Percentiles rank a stretch among this genome's conserved stretches.
Conservation (phyloP, 2,113 vertebrate genomes). For the Neodontobutis hainanensis region DNA sequence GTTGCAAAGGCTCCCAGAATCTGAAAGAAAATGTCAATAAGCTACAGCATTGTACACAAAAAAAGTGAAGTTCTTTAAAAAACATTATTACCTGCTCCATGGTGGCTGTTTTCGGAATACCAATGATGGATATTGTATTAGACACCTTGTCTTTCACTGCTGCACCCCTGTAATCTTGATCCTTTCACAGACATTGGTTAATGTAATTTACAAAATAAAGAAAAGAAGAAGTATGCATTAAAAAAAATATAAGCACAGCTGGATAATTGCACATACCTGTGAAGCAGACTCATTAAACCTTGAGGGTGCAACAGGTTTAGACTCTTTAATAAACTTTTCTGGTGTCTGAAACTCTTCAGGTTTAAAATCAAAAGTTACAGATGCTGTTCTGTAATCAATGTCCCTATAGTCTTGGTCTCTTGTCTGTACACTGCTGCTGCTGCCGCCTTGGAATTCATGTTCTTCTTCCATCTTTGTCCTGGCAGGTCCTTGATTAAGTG, state of each 20-base stretch:
- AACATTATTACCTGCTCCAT: conserved; percentile 88
- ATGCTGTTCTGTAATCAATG: conserved; percentile 89
- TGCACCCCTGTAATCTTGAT: conserved; percentile 94
- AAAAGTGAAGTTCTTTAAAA: not conserved
- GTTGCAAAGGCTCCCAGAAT: conserved; percentile 80
- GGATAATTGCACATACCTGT: conserved; percentile 63
- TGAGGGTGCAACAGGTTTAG: conserved; percentile 58
- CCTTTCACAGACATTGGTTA: conserved; percentile 74
- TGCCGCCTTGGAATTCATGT: conserved; percentile 76
- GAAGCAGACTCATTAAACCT: conserved; percentile 74
- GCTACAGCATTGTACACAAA: not conserved
- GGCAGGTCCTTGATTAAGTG: conserved; percentile 53
- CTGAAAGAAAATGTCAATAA: conserved; percentile 46
- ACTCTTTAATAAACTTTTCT: conserved; percentile 79
- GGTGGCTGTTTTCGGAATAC: conserved; percentile 92
- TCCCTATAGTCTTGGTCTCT: conserved; percentile 93
- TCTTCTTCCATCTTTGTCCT: conserved; percentile 48
- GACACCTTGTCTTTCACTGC: conserved; percentile 87
- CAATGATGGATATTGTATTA: conserved; percentile 89
- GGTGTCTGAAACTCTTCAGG: conserved; percentile 81
- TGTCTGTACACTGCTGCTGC: conserved; percentile 82
- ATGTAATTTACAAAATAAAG: conserved; percentile 29
- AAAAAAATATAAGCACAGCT: not conserved
- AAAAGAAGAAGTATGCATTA: not conserved
- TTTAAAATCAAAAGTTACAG: conserved; percentile 86